Evolutionary conservation across 2,797 vertebrate species (phyloP), one percentile per base, ranked within the genome.

Genomic region (Agapornis canus): DNA sequence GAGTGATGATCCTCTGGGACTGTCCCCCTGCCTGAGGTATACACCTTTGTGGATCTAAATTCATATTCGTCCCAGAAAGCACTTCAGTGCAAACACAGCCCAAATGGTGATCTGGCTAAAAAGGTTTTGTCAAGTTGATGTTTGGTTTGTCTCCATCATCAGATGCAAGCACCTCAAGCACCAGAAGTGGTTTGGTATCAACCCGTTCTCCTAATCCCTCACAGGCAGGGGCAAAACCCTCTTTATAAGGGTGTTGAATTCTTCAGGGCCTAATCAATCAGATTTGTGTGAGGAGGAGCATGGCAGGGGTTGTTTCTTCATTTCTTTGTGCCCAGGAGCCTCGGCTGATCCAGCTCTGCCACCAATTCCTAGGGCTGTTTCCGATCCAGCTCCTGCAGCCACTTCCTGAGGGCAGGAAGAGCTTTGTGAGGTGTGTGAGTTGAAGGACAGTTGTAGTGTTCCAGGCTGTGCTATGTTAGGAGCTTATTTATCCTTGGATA

Each of bases 401-500:
- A 0, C 43, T 92, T 93, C 80, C 63, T 91, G 31, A 14, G 23
- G 31, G 8, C 77, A 86, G 69, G 80, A 96, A 66, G 69, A 65
- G 14, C 27, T 91, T 40, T 81, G 13, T 61, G 35, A 75, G 54
- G 31, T 37, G 15, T 59, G 11, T 5, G 54, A 81, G 72, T 60
- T 92, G 91, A 91, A 92, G 86, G 75, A 57, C 84, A 68, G 40
- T 79, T 39, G 22, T 45, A 31, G 32, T 92, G 64, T 76, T 71
- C 48, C 0, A 0, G 19, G 5, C 20, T 66, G 47, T 71, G 72
- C 84, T 92, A 21, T 61, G 13, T 25, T 91, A 29, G 72, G 88
- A 94, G 20, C 19, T 85, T 88, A 64, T 75, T 94, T 92, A 72
- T 83, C 57, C 42, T 59, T 85, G 60, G 25, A 21, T 49, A 81